Evolutionary conservation across 2,113 vertebrate species (phyloP).

Genomic region (Apaloderma vittatum): DNA sequence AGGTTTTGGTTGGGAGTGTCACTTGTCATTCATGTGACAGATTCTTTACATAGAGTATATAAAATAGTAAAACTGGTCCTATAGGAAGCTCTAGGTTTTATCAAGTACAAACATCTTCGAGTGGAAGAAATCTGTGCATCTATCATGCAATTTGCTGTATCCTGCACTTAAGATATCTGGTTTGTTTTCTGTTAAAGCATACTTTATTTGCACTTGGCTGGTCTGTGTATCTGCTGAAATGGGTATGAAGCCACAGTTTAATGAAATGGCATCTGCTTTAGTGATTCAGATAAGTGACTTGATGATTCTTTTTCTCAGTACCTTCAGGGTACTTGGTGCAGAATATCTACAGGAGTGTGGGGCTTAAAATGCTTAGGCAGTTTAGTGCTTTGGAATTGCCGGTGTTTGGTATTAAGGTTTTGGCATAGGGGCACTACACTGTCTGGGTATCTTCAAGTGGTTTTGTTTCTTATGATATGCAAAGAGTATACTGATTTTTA

Average conservation of each 20-base stretch:
- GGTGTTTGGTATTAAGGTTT: neutral
- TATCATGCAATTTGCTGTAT: neutral
- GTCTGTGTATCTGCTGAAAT: neutral
- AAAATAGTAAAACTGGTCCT: neutral
- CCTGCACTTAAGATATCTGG: neutral
- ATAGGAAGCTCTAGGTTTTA: neutral
- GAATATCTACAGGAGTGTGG: neutral
- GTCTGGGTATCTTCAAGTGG: neutral
- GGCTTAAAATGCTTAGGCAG: neutral
- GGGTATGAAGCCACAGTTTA: neutral
- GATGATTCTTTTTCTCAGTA: neutral
- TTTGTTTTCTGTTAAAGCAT: neutral
- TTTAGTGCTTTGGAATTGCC: neutral
- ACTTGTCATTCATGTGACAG: neutral
- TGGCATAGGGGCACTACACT: neutral
- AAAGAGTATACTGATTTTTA: neutral
- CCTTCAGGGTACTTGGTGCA: neutral
- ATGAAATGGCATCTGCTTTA: neutral
- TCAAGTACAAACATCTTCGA: neutral
- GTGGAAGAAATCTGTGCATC: neutral
- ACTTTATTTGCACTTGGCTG: neutral
- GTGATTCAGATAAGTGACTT: neutral
- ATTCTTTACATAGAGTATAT: neutral
- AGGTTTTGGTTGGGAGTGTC: neutral
- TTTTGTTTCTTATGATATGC: conserved; percentile 8